phyloP scores from a whole-genome alignment of 2,797 vertebrate species.

The Poecilia gillii region DNA sequence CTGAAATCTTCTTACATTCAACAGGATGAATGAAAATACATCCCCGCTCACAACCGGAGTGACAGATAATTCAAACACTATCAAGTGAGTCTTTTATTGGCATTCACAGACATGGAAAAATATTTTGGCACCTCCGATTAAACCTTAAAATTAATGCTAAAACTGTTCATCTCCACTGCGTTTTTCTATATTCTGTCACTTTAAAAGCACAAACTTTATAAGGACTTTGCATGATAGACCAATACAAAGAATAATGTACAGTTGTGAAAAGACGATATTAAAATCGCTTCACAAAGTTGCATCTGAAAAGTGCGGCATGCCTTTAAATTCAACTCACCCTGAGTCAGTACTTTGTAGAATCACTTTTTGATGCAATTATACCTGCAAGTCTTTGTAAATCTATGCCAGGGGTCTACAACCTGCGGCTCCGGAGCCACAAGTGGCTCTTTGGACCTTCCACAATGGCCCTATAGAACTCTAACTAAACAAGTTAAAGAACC shows the following conservation, averaged over 20 bases:
- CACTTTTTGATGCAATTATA: too few species aligned
- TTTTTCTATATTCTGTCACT: neutral
- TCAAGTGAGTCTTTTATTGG: conserved; percentile 49
- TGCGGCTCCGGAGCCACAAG: too few species aligned
- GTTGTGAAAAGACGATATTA: neutral
- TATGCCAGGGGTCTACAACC: too few species aligned
- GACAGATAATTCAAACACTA: conserved; percentile 33
- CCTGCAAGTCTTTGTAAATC: too few species aligned
- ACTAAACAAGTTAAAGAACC: too few species aligned
- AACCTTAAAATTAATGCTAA: neutral
- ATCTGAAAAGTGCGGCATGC: neutral
- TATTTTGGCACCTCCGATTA: neutral
- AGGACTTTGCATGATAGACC: neutral
- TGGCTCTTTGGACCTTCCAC: too few species aligned
- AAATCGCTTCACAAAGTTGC: neutral
- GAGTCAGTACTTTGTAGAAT: neutral
- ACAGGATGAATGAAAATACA: conserved; percentile 50
- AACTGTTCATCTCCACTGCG: neutral
- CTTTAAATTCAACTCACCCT: neutral
- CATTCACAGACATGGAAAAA: neutral
- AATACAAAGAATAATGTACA: neutral
- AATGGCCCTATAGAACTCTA: too few species aligned
- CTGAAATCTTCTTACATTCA: conserved; percentile 13
- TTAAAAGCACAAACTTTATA: neutral
- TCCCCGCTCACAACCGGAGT: conserved; percentile 29